Evolutionary conservation across 2,888 invertebrate species (phyloP).

Genomic region (Hemaris fuciformis): DNA sequence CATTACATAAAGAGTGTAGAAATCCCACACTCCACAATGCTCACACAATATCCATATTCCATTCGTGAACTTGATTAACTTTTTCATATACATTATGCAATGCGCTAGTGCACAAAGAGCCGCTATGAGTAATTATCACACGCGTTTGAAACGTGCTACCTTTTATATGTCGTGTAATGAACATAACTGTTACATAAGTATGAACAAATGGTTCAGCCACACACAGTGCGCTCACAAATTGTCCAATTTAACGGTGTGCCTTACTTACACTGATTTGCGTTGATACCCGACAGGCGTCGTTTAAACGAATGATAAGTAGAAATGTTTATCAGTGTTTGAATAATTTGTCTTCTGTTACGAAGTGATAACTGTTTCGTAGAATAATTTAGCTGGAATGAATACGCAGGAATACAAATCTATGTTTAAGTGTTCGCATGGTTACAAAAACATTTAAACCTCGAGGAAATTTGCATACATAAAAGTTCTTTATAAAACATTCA

Average conservation of each 20-base stretch:
- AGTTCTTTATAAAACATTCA: too few species aligned
- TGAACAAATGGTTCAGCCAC: constrained; percentile 54
- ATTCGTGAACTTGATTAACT: neutral
- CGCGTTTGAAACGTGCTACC: constrained; percentile 36
- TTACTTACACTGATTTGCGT: constrained; percentile 24
- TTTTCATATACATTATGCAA: constrained; percentile 16
- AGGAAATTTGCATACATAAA: too few species aligned
- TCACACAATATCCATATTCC: neutral
- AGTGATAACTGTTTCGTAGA: neutral
- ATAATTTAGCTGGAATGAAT: neutral
- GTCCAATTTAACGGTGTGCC: constrained; percentile 76
- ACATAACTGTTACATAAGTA: constrained; percentile 67
- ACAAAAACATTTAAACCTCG: neutral
- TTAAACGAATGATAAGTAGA: constrained; percentile 12
- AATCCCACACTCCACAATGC: neutral
- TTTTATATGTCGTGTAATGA: constrained; percentile 70
- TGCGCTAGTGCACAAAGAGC: constrained; percentile 16
- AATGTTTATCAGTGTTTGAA: constrained; percentile 12
- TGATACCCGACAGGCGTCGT: constrained; percentile 18
- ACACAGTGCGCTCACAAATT: constrained; percentile 65
- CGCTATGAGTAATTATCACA: constrained; percentile 44
- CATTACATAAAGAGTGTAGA: neutral
- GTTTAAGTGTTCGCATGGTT: neutral
- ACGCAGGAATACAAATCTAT: neutral
- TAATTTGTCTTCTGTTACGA: constrained; percentile 3